Evolutionary conservation across 2,797 vertebrate genomes (phyloP), one percentile per base, ranked within the genome.

Genomic region (Coreius guichenoti): DNA sequence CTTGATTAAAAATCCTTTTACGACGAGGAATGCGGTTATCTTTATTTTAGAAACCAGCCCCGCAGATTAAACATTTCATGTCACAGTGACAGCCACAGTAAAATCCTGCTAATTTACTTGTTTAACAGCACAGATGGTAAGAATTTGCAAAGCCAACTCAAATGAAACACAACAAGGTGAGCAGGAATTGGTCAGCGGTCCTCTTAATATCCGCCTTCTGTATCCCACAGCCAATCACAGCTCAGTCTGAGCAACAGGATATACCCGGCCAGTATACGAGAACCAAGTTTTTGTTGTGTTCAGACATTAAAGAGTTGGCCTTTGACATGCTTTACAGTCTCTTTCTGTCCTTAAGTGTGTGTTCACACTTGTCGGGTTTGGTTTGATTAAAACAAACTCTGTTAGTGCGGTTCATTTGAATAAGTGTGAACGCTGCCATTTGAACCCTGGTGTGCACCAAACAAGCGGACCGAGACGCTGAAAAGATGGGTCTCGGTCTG

Each of bases 1-100:
- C 51, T 72, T 82, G 61, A 54, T 33, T 56, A 33, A 69, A 69
- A 84, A 78, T 84, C 74, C 82, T 77, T 47, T 69, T 84, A 21
- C n/a, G 5, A 2, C 9, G 8, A 56, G 33, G 5, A 29, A 23
- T 23, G 45, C 2, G 23, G 19, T 33, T 49, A 39, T 54, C 31
- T 70, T 4, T 23, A 14, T 23, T 17, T 19, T n/a, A 61, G 21
- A 36, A 51, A 65, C 26, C 67, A 26, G 51, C 29, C 16, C 43
- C 0, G 8, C 72, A 76, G 61, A 84, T 70, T 63, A 69, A 49
- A 72, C 16, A 36, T 29, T 79, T 79, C 8, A 79, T 81, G 56
- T 79, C 77, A 79, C 39, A 54, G 21, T 23, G 45, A 80, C 58
- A 67, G 77, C 43, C 33, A 67, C n/a, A 31, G 61, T 45, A 8